phyloP scores from a whole-genome alignment of 2,113 vertebrate genomes.

The Corythaeola cristata region DNA sequence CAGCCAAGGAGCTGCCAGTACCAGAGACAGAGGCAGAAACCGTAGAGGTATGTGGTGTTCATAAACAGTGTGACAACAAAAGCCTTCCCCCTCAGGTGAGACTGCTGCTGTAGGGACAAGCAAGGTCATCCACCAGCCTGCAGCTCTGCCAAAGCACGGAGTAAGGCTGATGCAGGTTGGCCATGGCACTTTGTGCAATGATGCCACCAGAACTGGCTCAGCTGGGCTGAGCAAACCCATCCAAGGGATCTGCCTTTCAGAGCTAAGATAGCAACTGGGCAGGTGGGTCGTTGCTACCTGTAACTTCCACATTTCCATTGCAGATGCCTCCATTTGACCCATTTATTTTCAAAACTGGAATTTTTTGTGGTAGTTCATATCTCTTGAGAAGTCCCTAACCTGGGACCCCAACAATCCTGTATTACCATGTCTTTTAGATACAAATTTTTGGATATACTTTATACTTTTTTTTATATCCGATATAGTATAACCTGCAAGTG shows the following conservation, averaged over 20 bases:
- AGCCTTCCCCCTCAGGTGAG: background rate
- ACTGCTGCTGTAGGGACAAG: background rate
- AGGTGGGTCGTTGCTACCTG: background rate
- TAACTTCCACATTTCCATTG: background rate
- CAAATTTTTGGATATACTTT: no score
- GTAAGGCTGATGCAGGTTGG: background rate
- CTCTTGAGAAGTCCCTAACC: no score
- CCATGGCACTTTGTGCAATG: background rate
- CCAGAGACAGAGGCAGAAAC: background rate
- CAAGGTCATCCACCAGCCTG: background rate
- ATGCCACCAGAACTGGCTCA: background rate
- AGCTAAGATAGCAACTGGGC: background rate
- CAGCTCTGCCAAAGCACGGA: background rate
- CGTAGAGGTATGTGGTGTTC: background rate
- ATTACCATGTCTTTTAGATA: no score
- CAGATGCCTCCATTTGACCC: conserved; percentile 8
- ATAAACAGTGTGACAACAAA: background rate
- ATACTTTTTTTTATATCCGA: no score
- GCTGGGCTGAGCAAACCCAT: background rate
- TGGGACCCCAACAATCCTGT: no score
- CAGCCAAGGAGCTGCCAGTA: conserved; percentile 70
- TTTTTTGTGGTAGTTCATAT: background rate
- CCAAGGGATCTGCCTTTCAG: background rate
- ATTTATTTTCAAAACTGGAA: no score
- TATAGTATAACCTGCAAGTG: no score